Conservation (phyloP, 2,797 vertebrate species). For the Pteropus rufus region DNA sequence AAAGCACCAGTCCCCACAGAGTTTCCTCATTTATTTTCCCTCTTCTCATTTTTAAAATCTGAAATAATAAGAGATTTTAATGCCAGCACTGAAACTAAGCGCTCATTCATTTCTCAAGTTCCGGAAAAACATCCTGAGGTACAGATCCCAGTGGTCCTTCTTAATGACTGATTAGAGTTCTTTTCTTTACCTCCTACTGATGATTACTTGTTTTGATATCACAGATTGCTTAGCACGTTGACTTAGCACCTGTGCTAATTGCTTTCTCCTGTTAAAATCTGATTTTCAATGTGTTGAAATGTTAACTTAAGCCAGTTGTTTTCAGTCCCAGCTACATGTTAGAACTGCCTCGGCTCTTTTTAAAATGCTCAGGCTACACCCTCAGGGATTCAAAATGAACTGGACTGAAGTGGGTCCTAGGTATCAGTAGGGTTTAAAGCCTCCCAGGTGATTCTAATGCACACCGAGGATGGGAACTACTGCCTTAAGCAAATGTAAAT, state of each 20-base stretch:
- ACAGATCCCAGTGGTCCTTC: constrained; percentile 42
- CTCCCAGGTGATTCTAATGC: not conserved
- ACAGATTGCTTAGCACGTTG: constrained; percentile 65
- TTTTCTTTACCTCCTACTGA: constrained; percentile 68
- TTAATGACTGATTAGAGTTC: constrained; percentile 75
- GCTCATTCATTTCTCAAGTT: constrained; percentile 55
- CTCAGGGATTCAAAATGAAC: not conserved
- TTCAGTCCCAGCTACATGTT: not conserved
- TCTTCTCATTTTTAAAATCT: constrained; percentile 38
- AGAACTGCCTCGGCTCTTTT: not conserved
- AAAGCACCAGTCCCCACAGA: not conserved
- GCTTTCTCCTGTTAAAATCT: constrained; percentile 61
- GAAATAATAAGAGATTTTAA: constrained; percentile 55
- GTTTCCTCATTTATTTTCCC: constrained; percentile 1
- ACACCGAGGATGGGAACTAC: not conserved
- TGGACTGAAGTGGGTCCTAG: not conserved
- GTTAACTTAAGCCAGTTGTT: not conserved
- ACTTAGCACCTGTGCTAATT: constrained; percentile 78
- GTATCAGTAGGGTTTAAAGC: not conserved
- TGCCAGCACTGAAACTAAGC: constrained; percentile 51
- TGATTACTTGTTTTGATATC: constrained; percentile 65
- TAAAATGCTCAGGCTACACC: not conserved
- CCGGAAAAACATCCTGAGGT: constrained; percentile 29
- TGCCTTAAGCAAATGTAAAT: not conserved
- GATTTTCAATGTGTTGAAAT: constrained; percentile 57